These are phyloP conservation scores for Neodiprion fabricii DNA, from an alignment of 1,140 invertebrate genomes.

Conservation along the genomic window DNA sequence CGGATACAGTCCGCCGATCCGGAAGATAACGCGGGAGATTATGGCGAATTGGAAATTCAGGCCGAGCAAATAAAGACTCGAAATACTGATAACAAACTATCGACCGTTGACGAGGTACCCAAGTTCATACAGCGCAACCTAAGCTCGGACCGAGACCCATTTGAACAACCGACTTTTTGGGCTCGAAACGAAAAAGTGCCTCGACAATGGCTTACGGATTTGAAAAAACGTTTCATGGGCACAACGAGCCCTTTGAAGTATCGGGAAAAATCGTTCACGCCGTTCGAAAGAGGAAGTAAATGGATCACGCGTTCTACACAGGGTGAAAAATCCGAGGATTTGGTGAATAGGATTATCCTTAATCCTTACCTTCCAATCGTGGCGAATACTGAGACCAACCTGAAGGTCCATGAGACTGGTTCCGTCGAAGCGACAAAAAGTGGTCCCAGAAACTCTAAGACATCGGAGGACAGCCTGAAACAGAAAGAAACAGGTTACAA, in stretches of 20 bases:
- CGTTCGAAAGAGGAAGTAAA: not conserved
- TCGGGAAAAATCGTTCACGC: not conserved
- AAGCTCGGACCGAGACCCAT: not conserved
- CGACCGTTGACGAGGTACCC: not conserved
- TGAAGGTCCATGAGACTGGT: constrained; percentile 1
- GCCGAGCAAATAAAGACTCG: too few species aligned
- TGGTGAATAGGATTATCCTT: constrained; percentile 1
- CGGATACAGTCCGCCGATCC: not conserved
- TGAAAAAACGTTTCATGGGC: too few species aligned
- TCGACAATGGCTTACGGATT: too few species aligned
- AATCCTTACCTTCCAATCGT: constrained; percentile 17
- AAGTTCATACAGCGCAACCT: not conserved
- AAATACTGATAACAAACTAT: too few species aligned
- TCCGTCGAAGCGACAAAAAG: not conserved
- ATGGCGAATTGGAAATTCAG: too few species aligned
- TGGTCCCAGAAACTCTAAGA: not conserved
- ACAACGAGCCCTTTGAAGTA: too few species aligned
- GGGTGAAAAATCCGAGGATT: not conserved
- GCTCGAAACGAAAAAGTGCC: not conserved
- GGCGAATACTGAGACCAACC: constrained; percentile 6
- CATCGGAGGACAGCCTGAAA: not conserved
- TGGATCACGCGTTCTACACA: not conserved
- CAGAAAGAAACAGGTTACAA: not conserved
- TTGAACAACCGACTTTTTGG: not conserved
- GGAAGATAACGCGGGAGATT: not conserved